Conservation (phyloP, 1,140 invertebrate genomes). For the Atopsyche davidsoni region DNA sequence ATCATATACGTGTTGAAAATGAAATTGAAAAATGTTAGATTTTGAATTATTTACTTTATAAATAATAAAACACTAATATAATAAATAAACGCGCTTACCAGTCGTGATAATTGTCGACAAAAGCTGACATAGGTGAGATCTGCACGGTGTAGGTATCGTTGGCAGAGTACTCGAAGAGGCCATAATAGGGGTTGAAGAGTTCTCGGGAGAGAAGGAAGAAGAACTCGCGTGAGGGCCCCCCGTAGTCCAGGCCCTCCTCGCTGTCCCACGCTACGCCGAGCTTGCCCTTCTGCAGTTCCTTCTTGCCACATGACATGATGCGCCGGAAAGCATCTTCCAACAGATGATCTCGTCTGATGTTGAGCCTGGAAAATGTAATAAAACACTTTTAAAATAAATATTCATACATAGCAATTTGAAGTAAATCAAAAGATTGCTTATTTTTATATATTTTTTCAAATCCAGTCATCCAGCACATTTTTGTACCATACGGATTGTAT, state of each 20-base stretch:
- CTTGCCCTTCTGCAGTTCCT: slow-evolving; percentile 91
- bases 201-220: slow-evolving; percentile 95
- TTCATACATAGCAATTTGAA: no score
- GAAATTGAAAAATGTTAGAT: no score
- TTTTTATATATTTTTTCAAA: no score
- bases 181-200: slow-evolving; percentile 97
- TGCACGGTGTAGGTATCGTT: slow-evolving; percentile 98
- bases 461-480: no score
- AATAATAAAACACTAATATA: no score
- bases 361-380: slow-evolving; percentile 58
- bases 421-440: no score
- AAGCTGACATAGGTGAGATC: slow-evolving; percentile 94
- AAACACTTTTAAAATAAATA: no score
- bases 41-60: no score
- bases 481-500: no score
- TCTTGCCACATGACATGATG: slow-evolving; percentile 94
- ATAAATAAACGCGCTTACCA: no score
- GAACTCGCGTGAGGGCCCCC: slow-evolving; percentile 92
- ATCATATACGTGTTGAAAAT: no score
- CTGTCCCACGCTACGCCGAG: slow-evolving; percentile 92
- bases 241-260: slow-evolving; percentile 96
- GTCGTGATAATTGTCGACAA: slow-evolving; percentile 96
- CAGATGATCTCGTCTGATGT: slow-evolving; percentile 86
- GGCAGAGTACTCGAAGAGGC: slow-evolving; percentile 95
- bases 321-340: slow-evolving; percentile 94